Conservation (phyloP, 2,888 invertebrate species). For the Argyresthia albistria region DNA sequence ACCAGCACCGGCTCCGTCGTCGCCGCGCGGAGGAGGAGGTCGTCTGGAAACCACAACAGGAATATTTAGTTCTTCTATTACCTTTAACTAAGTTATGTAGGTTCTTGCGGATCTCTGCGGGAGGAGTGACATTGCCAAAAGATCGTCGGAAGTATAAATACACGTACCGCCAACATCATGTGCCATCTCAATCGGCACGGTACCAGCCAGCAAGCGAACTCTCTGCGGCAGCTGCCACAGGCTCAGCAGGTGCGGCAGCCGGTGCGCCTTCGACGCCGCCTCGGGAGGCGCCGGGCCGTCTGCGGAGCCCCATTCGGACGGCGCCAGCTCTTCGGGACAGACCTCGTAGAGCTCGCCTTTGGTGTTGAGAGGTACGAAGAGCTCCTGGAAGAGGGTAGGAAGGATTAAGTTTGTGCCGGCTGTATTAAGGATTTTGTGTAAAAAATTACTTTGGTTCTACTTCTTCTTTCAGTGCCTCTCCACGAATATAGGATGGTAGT, state of each 20-base stretch:
- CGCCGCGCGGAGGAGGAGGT: conserved; percentile 74
- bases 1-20: conserved; percentile 77
- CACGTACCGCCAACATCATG: conserved; percentile 76
- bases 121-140: too few species aligned
- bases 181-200: conserved; percentile 72
- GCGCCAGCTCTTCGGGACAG: conserved; percentile 67
- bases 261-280: conserved; percentile 69
- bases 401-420: too few species aligned
- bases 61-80: background rate
- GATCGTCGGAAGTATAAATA: too few species aligned
- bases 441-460: too few species aligned
- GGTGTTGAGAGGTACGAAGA: conserved; percentile 82
- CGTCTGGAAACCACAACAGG: conserved; percentile 38
- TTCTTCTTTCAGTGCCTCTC: too few species aligned
- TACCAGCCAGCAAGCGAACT: conserved; percentile 73
- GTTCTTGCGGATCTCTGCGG: too few species aligned
- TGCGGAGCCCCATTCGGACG: conserved; percentile 64
- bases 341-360: conserved; percentile 83
- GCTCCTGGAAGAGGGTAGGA: conserved; percentile 58
- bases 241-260: conserved; percentile 68
- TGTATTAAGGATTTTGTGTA: too few species aligned
- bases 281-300: conserved; percentile 53
- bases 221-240: conserved; percentile 72
- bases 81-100: background rate
- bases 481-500: too few species aligned